Percentiles rank a stretch among this genome's conserved stretches.
Evolutionary conservation across 2,888 invertebrate species (phyloP).

Genomic region (Atrina japonica): DNA sequence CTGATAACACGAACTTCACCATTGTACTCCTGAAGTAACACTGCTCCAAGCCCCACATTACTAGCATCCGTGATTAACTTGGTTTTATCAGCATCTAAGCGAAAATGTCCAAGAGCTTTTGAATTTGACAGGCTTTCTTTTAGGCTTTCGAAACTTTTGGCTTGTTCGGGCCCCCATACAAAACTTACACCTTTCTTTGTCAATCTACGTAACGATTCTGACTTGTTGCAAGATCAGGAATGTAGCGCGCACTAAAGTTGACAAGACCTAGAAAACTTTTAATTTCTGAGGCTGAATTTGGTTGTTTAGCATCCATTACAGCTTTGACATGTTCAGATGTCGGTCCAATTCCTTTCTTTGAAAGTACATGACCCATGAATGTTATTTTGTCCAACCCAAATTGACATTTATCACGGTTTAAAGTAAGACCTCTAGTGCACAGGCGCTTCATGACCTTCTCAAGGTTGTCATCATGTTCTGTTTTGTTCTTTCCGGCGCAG

Average conservation of each 20-base stretch:
- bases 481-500: slow-evolving; percentile 35
- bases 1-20: slow-evolving; percentile 14
- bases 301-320: slow-evolving; percentile 16
- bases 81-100: slow-evolving; percentile 17
- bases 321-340: slow-evolving; percentile 26
- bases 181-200: slow-evolving; percentile 2
- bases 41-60: slow-evolving; percentile 37
- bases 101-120: slow-evolving; percentile 21
- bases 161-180: background rate
- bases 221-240: slow-evolving; percentile 2
- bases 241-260: slow-evolving; percentile 28
- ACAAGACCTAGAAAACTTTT: slow-evolving; percentile 43
- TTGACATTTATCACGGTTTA: slow-evolving; percentile 48
- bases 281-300: slow-evolving; percentile 24
- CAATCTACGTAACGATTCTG: slow-evolving; percentile 7
- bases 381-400: slow-evolving; percentile 40
- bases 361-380: slow-evolving; percentile 46
- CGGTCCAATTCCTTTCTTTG: slow-evolving; percentile 31
- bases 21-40: slow-evolving; percentile 32
- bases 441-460: slow-evolving; percentile 2
- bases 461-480: slow-evolving; percentile 39
- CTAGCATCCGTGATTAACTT: slow-evolving; percentile 21
- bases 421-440: slow-evolving; percentile 30
- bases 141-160: background rate
- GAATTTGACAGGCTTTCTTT: slow-evolving; percentile 15